Percentiles rank a stretch among this genome's conserved stretches.
phyloP scores from a whole-genome alignment of 2,113 vertebrate species.

The Odocoileus virginianus region DNA sequence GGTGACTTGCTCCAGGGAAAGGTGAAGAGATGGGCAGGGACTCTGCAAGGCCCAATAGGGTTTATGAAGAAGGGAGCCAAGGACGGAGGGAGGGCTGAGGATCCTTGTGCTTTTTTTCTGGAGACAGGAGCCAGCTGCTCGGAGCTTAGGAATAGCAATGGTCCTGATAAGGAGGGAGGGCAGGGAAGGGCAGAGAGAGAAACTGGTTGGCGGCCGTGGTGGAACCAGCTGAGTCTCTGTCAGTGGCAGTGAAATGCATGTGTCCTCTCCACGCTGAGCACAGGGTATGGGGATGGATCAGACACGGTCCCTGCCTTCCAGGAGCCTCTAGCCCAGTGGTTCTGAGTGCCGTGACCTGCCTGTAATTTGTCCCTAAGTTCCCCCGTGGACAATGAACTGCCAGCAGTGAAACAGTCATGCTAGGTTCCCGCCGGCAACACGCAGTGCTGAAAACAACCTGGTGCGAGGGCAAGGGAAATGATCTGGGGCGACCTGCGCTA shows the following conservation, averaged over 20 bases:
- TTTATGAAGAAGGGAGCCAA: neutral
- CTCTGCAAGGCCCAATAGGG: neutral
- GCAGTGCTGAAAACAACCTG: neutral
- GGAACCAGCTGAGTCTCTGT: neutral
- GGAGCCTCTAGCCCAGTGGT: neutral
- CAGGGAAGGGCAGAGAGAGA: neutral
- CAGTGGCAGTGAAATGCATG: neutral
- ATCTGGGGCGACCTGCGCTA: neutral
- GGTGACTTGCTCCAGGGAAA: neutral
- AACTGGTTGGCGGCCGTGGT: neutral
- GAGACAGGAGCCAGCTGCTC: neutral
- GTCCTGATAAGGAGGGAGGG: neutral
- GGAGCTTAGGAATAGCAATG: neutral
- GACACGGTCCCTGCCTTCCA: neutral
- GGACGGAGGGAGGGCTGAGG: neutral
- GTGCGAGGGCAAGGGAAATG: neutral
- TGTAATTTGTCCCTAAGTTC: neutral
- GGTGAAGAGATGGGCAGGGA: neutral
- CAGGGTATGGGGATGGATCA: neutral
- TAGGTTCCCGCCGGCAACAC: neutral
- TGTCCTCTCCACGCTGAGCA: neutral
- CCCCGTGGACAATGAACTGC: neutral
- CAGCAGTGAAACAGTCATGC: neutral
- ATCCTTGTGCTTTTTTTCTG: neutral
- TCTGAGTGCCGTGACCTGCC: neutral